Base-by-base conservation (phyloP, 2,113 vertebrate species). In the Anolis carolinensis region DNA sequence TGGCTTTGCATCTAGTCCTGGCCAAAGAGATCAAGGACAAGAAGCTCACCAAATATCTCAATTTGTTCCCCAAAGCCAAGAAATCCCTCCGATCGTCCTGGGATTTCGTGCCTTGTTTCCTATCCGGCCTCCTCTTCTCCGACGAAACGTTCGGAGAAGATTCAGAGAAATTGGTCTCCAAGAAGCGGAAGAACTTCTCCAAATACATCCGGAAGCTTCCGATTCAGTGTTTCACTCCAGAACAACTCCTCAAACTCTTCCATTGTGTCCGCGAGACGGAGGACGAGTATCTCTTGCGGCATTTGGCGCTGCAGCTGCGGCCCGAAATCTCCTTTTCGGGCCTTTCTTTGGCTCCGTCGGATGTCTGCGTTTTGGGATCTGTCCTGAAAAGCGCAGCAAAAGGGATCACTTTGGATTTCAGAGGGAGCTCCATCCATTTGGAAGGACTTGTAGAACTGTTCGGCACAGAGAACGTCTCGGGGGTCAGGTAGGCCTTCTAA, bases 41-140 rank as follows among this genome's bases (percentile, higher is more conserved):
- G 82, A 93, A 93, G 32, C 94, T 98, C 70, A 92, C 95, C 0
- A 95, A 96, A 34, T 97, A 97, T 77, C 86, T 95, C 3, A 92
- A 96, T 0, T 91, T 97, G 14, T 94, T 95, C 0, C 97, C 95
- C 14, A 98, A 96, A 65, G 96, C 97, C 83, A 96, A 97, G 86
- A 94, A 95, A 2, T 96, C 96, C 55, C 95, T 94, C 87, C 97
- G 97, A 86, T 98, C 97, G 93, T 92, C 97, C 93, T 92, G 97
- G n/a, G 97, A 97, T 34, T 92, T 97, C 1, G 92, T 97, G 20
- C 97, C 97, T 5, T 95, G 95, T 36, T 97, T 98, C 82, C 91
- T 97, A 32, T 70, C 96, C 0, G 98, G 98, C 1, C 93, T 98
- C 16, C 86, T 98, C 14, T 98, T 97, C 91, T 95, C 97, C 86